Percentiles rank a stretch among this genome's conserved stretches.
These are phyloP conservation scores for Sclerodermus sp. DNA, from an alignment of 2,888 invertebrate genomes.

Conservation along the genomic window DNA sequence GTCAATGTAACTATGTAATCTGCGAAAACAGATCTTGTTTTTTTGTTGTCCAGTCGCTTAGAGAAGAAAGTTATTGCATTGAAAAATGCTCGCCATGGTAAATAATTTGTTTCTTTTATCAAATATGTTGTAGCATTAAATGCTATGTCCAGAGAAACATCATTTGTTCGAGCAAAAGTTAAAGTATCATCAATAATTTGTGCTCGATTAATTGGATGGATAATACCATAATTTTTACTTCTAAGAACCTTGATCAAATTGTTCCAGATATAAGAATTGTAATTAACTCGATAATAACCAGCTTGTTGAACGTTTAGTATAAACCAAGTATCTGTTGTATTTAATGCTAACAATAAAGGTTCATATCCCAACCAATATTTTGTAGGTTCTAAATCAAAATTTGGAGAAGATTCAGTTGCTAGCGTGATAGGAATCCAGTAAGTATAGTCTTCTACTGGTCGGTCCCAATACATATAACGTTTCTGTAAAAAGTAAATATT, in stretches of 20 bases:
- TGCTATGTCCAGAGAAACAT: slow-evolving; percentile 65
- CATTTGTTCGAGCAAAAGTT: slow-evolving; percentile 71
- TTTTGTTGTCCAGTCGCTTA: slow-evolving; percentile 32
- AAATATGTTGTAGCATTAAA: slow-evolving; percentile 72
- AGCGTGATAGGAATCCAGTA: slow-evolving; percentile 60
- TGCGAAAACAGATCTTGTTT: slow-evolving; percentile 8
- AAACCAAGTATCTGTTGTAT: slow-evolving; percentile 31
- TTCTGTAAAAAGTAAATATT: slow-evolving; percentile 7
- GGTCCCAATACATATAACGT: neutral
- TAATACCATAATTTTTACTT: slow-evolving; percentile 55
- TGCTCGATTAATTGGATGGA: slow-evolving; percentile 72
- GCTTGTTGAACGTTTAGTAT: slow-evolving; percentile 39
- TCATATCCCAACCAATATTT: slow-evolving; percentile 59
- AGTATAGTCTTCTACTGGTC: no score
- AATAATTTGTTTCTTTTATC: slow-evolving; percentile 67
- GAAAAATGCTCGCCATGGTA: slow-evolving; percentile 72
- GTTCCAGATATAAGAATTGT: slow-evolving; percentile 64
- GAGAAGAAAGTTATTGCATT: slow-evolving; percentile 55
- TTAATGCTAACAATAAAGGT: slow-evolving; percentile 52
- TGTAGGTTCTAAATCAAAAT: slow-evolving; percentile 60
- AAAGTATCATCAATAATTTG: slow-evolving; percentile 81
- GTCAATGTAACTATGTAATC: slow-evolving; percentile 57
- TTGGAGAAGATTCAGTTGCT: slow-evolving; percentile 52
- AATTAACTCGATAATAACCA: slow-evolving; percentile 71
- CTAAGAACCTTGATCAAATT: slow-evolving; percentile 59